Base-by-base conservation (phyloP, 1,140 invertebrate genomes). In the Trichonephila clavipes region DNA sequence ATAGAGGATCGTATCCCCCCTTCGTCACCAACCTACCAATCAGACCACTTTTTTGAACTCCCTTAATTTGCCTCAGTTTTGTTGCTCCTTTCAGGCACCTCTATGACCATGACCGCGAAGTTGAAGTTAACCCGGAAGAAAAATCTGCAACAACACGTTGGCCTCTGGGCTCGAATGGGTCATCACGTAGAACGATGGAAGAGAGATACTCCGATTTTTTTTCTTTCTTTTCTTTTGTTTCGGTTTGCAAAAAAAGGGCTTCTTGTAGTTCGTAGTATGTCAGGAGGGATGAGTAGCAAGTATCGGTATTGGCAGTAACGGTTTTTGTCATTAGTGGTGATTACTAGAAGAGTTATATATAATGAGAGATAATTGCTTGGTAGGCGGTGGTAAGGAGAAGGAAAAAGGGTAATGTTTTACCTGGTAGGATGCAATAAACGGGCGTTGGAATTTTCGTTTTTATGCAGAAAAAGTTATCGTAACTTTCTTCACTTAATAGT, bases 31-130 rank as follows among this genome's bases (percentile, higher is more conserved):
- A 72, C 83, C 82, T 69, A 92, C 91, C 91, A 92, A 92, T 92
- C 90, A 92, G 90, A 85, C 90, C 24, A 92, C 91, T 92, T 87
- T 87, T 86, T 58, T 28, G 61, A 58, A 62, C 91, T 87, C 91
- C 91, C 91, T 92, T 87, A 72, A 92, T 92, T 92, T 92, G 91
- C 91, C 91, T 92, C 91, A 58, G 82, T 69, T 87, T 92, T 66
- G 21, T 61, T 72, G 44, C 59, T 92, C 91, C 91, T 92, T 77
- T 40, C 64, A 72, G 83, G 91, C 83, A 92, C 91, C 91, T 92
- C 91, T 77, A 34, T 92, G 91, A 87, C 91, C 91, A 92, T 92
- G 91, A 92, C 91, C 91, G 91, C 66, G 82, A 92, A 92, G 64
- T 90, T 12, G 69, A 19, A 51, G 91, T 77, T 87, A 86, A 92